A percentile compares a stretch with the other conserved stretches of the same genome.
Conservation (phyloP, 2,113 vertebrate species). For the Lichenostomus cassidix region DNA sequence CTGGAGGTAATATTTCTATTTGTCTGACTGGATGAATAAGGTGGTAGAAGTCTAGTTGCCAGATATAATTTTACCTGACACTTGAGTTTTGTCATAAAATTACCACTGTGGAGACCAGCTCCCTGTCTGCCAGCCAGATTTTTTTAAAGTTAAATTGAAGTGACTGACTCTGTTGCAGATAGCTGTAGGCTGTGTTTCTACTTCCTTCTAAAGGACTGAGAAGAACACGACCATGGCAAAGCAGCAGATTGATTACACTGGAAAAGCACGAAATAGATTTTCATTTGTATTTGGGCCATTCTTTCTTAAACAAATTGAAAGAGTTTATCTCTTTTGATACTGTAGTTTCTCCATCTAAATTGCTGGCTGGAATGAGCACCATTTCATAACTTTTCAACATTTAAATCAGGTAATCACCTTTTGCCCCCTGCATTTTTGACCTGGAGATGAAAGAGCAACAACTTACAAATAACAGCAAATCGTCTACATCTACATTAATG, state of each 20-base stretch:
- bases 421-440: neutral
- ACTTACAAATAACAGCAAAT: neutral
- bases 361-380: neutral
- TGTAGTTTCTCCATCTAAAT: neutral
- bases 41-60: neutral
- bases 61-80: conserved; percentile 54
- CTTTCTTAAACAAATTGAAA: neutral
- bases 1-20: neutral
- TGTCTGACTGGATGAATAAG: conserved; percentile 3
- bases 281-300: neutral
- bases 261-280: neutral
- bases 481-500: neutral
- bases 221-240: neutral
- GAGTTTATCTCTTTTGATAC: neutral
- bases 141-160: conserved; percentile 63
- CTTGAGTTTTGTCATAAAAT: conserved; percentile 54
- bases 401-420: neutral
- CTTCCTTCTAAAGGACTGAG: neutral
- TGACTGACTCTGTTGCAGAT: conserved; percentile 35
- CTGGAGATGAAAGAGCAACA: neutral
- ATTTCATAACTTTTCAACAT: neutral
- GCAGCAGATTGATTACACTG: neutral
- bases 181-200: conserved; percentile 43
- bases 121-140: conserved; percentile 43
- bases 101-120: conserved; percentile 36